Base-by-base conservation (phyloP, 1,140 invertebrate genomes). In the Arctopsyche grandis region DNA sequence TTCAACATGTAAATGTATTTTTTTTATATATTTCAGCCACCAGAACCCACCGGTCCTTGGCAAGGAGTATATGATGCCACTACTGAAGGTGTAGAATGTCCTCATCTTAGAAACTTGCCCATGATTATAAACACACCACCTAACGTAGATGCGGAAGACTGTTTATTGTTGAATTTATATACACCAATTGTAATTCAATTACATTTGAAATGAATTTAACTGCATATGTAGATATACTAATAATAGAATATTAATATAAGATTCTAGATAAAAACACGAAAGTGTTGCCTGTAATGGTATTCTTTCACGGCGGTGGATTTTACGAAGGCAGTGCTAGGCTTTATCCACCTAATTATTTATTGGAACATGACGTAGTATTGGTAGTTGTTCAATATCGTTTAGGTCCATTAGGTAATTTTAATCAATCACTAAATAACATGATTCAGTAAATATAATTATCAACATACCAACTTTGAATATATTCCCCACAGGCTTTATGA, bases 121-220 rank as follows among this genome's bases (percentile, higher is more conserved):
- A 26, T 29, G 0, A 24, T 71, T 1, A 19, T 69, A 0, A 29
- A 69, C 46, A 1, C 19, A 48, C 38, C 26, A 9, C 21, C 69
- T 29, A 48, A 58, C 58, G 29, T n/a, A 26, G 77, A 78, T 78
- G 7, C 58, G 48, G 84, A 85, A 81, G 84, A 85, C 82, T 85
- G 84, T 81, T 63, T 84, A 16, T 83, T 77, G 80, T 77, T 85
- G 14, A 85, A 85, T 79, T 83, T 84, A 52, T 85, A 81, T 70
- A 85, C 84, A 9, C 80, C 75, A 75, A 87, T 79, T 14, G 77
- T 78, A 78, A 46, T 7, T 69, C 16, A 77, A 22, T 3, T 1
- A 12, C 56, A 26, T 26, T 58, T 26, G 5, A 52, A 26, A 24
- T 26, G 9, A 10, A 22, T 66, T 26, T 19, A 5, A 44, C 22